These are phyloP conservation scores for Callospermophilus lateralis DNA, from an alignment of 2,113 vertebrate species.

Conservation along the genomic window DNA sequence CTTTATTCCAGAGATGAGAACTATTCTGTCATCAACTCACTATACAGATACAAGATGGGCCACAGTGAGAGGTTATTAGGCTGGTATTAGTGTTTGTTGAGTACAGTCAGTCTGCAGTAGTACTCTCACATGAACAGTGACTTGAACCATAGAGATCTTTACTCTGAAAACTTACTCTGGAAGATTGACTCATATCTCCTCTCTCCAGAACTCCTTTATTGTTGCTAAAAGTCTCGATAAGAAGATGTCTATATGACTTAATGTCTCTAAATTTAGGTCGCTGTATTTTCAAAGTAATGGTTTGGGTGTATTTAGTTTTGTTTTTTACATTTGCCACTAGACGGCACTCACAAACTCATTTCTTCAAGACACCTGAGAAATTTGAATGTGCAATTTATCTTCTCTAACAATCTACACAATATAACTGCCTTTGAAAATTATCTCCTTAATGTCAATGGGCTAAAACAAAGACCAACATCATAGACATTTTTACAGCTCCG, in stretches of 20 bases:
- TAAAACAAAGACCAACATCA: not conserved
- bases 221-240: not conserved
- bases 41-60: not conserved
- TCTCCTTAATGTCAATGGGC: not conserved
- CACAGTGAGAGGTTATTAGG: not conserved
- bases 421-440: not conserved
- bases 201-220: not conserved
- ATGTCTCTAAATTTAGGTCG: accelerated
- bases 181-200: not conserved
- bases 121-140: not conserved
- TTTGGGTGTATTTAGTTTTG: not conserved
- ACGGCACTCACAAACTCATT: not conserved
- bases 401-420: not conserved
- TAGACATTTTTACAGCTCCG: not conserved
- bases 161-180: not conserved
- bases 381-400: not conserved
- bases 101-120: not conserved
- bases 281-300: not conserved
- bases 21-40: not conserved
- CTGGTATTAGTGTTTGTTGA: not conserved
- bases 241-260: not conserved
- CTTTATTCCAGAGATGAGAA: accelerated
- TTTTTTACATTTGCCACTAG: not conserved
- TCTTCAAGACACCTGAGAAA: too few species aligned
- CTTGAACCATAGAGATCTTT: not conserved